phyloP scores from a whole-genome alignment of 2,797 vertebrate genomes.

The Lagodon rhomboides region DNA sequence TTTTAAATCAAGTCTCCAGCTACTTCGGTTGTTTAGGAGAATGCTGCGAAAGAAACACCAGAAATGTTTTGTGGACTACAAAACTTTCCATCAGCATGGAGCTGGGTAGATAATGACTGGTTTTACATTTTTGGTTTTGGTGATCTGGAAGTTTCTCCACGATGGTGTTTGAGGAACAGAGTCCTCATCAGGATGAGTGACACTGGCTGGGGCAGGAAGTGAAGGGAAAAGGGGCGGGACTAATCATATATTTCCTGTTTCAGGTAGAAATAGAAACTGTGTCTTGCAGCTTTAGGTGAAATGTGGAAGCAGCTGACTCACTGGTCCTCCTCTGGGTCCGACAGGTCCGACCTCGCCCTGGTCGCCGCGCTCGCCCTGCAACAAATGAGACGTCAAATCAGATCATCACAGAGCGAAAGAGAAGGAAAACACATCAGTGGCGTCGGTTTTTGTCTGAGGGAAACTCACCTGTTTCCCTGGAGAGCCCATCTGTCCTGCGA shows the following conservation, averaged over 20 bases:
- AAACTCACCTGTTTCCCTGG: conserved; percentile 92
- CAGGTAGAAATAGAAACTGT: background rate
- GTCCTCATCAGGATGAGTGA: background rate
- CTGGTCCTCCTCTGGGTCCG: conserved; percentile 91
- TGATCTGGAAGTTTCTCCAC: no score
- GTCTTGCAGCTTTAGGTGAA: background rate
- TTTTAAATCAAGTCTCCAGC: no score
- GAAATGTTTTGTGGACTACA: no score
- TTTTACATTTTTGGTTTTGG: no score
- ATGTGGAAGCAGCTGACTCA: conserved; percentile 82
- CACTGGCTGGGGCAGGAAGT: background rate
- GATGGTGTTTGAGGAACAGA: no score
- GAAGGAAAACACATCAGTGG: background rate
- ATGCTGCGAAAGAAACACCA: no score
- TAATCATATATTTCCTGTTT: background rate
- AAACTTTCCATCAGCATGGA: no score
- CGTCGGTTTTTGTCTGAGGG: background rate
- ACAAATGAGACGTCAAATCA: background rate
- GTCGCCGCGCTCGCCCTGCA: conserved; percentile 92
- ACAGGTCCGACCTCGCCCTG: conserved; percentile 91
- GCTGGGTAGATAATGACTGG: no score
- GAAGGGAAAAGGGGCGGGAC: background rate
- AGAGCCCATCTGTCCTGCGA: conserved; percentile 91
- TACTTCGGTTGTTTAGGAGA: no score
- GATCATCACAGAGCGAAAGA: background rate